These are phyloP conservation scores for Eulemur albifrons DNA, from an alignment of 2,797 vertebrate species.

Conservation along the genomic window DNA sequence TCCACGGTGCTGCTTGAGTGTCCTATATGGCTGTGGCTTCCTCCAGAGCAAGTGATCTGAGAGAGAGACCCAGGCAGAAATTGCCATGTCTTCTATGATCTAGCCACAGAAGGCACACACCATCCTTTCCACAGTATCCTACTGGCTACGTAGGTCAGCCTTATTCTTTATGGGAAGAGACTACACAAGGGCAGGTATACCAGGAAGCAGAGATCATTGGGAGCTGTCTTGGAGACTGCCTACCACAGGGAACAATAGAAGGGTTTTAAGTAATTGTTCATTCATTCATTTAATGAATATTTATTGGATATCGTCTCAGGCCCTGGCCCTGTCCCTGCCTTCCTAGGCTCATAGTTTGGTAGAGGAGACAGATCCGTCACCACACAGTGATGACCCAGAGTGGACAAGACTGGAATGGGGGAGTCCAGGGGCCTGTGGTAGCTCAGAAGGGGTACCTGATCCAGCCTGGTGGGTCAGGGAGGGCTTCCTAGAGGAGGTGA, in stretches of 20 bases:
- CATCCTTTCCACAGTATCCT: not conserved
- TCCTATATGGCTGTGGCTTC: not conserved
- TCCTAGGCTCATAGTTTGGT: not conserved
- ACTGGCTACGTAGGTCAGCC: not conserved
- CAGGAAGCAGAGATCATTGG: not conserved
- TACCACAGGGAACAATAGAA: not conserved
- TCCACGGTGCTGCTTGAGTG: not conserved
- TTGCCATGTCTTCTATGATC: not conserved
- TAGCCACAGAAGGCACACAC: not conserved
- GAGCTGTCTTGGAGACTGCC: not conserved
- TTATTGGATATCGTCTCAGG: not conserved
- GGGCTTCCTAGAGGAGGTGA: not conserved
- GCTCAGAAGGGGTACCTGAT: not conserved
- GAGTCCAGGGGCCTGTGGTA: not conserved
- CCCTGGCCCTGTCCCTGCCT: not conserved
- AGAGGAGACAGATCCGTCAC: not conserved
- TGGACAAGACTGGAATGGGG: not conserved
- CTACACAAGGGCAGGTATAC: not conserved
- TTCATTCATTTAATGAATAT: not conserved
- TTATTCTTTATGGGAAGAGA: not conserved
- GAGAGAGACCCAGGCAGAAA: not conserved
- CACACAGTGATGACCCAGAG: not conserved
- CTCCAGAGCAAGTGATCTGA: not conserved
- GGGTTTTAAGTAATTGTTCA: not conserved
- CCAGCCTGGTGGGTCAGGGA: not conserved